Evolutionary conservation across 2,113 vertebrate species (phyloP).

Genomic region (Galeopterus variegatus): DNA sequence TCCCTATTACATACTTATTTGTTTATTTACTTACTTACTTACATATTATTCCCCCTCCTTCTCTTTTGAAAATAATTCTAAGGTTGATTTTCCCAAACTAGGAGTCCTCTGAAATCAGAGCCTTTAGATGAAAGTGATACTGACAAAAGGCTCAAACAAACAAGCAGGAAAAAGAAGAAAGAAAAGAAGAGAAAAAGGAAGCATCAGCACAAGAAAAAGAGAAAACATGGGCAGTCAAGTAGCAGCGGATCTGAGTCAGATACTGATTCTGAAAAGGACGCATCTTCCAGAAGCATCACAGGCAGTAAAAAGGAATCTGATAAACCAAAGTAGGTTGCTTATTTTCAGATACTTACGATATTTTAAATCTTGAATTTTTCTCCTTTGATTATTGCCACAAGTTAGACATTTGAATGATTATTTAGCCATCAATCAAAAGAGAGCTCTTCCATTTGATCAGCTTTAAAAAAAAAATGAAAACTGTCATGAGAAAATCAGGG

Average conservation of each 20-base stretch:
- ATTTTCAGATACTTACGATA: fast-evolving
- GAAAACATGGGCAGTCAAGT: constrained; percentile 84
- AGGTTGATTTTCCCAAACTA: constrained; percentile 76
- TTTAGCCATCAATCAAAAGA: background rate
- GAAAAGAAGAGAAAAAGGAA: constrained; percentile 92
- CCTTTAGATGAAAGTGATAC: constrained; percentile 80
- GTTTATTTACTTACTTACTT: background rate
- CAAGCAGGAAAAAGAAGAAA: constrained; percentile 91
- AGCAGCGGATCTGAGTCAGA: constrained; percentile 88
- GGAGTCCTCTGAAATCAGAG: constrained; percentile 83
- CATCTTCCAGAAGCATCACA: background rate
- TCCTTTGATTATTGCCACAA: background rate
- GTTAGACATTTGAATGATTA: background rate
- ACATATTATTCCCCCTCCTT: background rate
- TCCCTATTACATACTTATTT: background rate
- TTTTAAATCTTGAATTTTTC: background rate
- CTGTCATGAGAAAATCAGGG: background rate
- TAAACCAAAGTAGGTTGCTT: constrained; percentile 78
- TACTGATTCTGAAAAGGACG: constrained; percentile 88
- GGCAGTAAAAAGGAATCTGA: constrained; percentile 52
- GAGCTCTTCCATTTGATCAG: background rate
- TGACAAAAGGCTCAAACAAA: constrained; percentile 76
- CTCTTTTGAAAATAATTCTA: constrained; percentile 29
- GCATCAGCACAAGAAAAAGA: constrained; percentile 87
- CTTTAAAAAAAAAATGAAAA: background rate